phyloP scores from a whole-genome alignment of 2,797 vertebrate genomes.

The Coilia nasus region DNA sequence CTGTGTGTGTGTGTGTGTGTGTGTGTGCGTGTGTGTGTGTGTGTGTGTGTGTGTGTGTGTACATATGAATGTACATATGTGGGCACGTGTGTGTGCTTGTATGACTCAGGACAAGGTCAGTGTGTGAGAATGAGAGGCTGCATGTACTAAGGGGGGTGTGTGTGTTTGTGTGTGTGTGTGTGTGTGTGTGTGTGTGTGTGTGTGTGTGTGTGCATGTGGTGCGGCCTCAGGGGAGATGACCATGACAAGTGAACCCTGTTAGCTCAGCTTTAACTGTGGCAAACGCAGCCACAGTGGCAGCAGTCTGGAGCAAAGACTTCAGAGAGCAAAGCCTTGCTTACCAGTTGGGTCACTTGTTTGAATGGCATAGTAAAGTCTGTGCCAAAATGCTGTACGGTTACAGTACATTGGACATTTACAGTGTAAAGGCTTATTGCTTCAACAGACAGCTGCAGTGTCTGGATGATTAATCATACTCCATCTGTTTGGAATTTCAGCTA shows the following conservation, averaged over 20 bases:
- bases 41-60: background rate
- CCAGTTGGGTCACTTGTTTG: background rate
- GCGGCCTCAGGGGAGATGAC: background rate
- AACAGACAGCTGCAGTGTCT: too few species aligned
- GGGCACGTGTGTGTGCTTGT: background rate
- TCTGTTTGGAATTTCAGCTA: too few species aligned
- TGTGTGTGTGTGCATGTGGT: background rate
- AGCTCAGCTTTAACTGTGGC: background rate
- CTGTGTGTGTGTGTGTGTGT: background rate
- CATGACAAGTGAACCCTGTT: slow-evolving; percentile 10
- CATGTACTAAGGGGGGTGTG: background rate
- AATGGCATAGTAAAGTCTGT: too few species aligned
- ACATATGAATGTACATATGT: background rate
- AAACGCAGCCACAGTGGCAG: background rate
- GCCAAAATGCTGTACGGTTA: too few species aligned
- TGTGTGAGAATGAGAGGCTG: background rate
- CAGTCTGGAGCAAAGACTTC: background rate
- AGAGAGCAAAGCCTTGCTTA: background rate
- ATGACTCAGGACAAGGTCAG: background rate
- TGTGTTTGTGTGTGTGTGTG: background rate
- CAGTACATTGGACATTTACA: too few species aligned
- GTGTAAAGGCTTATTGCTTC: too few species aligned
- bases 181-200: background rate
- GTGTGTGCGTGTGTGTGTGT: background rate
- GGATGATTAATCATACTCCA: too few species aligned